Evolutionary conservation across 2,113 vertebrate species (phyloP), one percentile per base, ranked within the genome.

Genomic region (Salvelinus namaycush): DNA sequence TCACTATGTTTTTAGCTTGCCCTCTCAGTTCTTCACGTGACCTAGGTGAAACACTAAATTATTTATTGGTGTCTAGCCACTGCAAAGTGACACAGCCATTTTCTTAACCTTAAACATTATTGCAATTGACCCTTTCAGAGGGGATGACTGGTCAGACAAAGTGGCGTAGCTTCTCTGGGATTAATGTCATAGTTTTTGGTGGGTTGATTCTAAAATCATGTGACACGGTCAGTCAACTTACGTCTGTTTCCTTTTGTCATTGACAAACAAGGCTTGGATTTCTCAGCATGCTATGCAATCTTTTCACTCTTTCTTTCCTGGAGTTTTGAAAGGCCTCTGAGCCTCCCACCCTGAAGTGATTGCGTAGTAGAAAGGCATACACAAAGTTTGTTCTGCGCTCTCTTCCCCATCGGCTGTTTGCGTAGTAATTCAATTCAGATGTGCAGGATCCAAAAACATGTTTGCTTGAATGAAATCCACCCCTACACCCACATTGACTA

Each of bases 401-500:
- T 89, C 86, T 88, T 93, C 89, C 91, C 89, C 90, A 86, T 90
- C 86, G 89, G 90, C 90, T 90, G 91, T 94, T 94, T 94, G 93
- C 90, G 87, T 93, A 92, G 91, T 94, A 93, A 93, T 93, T 93
- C 91, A 90, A 92, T 86, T 93, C 91, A 91, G 89, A 92, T 93
- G 92, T 93, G 91, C 90, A 92, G 89, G 89, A 91, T 93, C 91
- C 87, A 91, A 93, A 92, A 93, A 90, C 91, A 92, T 92, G 93
- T 93, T 93, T 93, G 89, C 90, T 90, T 93, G 89, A 93, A 92
- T 87, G 89, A 92, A 91, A 88, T 92, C 89, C 92, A 89, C 90
- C 89, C 87, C 87, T 90, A 89, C 90, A 84, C 89, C 89, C 91
- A 90, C 88, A 81, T 72, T 88, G 84, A 90, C 91, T 89, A 91